Evolutionary conservation across 2,888 invertebrate genomes (phyloP).

Genomic region (Hofmannophila pseudospretella): DNA sequence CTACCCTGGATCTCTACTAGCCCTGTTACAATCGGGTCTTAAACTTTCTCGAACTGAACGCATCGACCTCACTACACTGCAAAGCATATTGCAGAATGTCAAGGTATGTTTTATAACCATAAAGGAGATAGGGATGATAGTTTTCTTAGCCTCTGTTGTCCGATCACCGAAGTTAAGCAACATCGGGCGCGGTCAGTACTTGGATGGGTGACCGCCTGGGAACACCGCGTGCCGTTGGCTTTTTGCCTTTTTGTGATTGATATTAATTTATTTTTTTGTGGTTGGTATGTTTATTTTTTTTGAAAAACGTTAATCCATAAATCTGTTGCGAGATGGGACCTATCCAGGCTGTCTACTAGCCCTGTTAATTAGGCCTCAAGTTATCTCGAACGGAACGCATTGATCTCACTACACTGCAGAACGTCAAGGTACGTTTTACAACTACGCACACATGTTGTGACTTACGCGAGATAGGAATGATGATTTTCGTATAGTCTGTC

Average conservation of each 20-base stretch:
- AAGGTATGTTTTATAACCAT: constrained; percentile 35
- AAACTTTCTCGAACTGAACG: constrained; percentile 38
- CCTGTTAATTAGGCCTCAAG: constrained; percentile 47
- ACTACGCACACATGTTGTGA: too few relatives aligned
- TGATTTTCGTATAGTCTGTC: background rate
- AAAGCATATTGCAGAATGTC: constrained; percentile 41
- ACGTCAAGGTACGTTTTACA: constrained; percentile 42
- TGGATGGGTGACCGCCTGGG: constrained; percentile 54
- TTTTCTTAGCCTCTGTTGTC: constrained; percentile 13
- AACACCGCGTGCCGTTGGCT: constrained; percentile 50
- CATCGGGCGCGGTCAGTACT: constrained; percentile 47
- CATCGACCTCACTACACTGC: constrained; percentile 40
- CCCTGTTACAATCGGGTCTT: constrained; percentile 49
- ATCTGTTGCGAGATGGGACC: constrained; percentile 54
- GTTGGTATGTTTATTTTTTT: too few relatives aligned
- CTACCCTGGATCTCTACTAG: constrained; percentile 57
- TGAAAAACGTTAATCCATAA: too few relatives aligned
- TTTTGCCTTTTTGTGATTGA: constrained; percentile 24
- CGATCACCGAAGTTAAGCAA: constrained; percentile 53
- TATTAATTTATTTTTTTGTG: too few relatives aligned
- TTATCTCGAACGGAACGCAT: constrained; percentile 39
- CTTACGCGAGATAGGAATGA: background rate
- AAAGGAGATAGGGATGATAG: background rate
- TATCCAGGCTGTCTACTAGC: constrained; percentile 60
- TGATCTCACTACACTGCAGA: constrained; percentile 37